Conservation (phyloP, 2,888 invertebrate species). For the Lingula anatina region DNA sequence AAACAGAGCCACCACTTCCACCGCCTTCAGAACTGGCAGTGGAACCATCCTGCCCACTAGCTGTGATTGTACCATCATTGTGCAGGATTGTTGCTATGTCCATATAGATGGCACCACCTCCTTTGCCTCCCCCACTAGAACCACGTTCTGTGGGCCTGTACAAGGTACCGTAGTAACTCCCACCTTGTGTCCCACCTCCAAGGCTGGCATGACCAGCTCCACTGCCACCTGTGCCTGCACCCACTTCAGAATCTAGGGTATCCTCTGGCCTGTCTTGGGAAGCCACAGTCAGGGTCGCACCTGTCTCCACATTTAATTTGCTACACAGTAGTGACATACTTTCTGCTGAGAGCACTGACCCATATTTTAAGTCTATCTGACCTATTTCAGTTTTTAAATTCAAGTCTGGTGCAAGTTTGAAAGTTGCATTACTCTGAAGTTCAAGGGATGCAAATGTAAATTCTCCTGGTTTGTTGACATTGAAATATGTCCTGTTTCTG, state of each 20-base stretch:
- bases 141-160: slow-evolving; percentile 19
- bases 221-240: slow-evolving; percentile 17
- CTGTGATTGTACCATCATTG: slow-evolving; percentile 18
- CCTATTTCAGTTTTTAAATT: slow-evolving; percentile 16
- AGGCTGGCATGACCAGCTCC: slow-evolving; percentile 29
- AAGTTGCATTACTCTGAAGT: slow-evolving; percentile 19
- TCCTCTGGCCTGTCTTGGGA: slow-evolving; percentile 23
- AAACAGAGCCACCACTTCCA: slow-evolving; percentile 29
- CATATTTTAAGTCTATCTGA: slow-evolving; percentile 19
- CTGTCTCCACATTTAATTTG: slow-evolving; percentile 25
- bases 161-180: slow-evolving; percentile 24
- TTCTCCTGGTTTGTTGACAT: slow-evolving; percentile 14
- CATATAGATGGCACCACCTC: slow-evolving; percentile 20
- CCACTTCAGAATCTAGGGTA: slow-evolving; percentile 16
- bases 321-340: slow-evolving; percentile 19
- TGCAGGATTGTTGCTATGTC: slow-evolving; percentile 17
- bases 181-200: slow-evolving; percentile 24
- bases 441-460: slow-evolving; percentile 23
- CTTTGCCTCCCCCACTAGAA: slow-evolving; percentile 23
- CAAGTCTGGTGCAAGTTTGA: slow-evolving; percentile 20
- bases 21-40: slow-evolving; percentile 16
- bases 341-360: slow-evolving; percentile 26
- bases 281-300: slow-evolving; percentile 23
- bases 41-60: slow-evolving; percentile 12
- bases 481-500: slow-evolving; percentile 14